phyloP scores from a whole-genome alignment of 2,113 vertebrate genomes.

The Podarcis raffonei region DNA sequence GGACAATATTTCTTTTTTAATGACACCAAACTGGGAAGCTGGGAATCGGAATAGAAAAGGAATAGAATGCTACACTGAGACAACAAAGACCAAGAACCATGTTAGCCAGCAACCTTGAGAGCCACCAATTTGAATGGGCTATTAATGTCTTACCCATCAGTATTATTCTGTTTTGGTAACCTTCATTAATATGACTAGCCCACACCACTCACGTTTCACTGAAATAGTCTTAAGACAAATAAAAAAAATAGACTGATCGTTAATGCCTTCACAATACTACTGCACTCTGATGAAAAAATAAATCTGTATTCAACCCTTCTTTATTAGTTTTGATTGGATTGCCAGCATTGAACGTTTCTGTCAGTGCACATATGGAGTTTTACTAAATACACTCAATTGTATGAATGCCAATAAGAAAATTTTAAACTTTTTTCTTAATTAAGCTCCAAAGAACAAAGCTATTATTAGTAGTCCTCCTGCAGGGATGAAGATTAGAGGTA shows the following conservation, averaged over 20 bases:
- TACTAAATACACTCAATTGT: slow-evolving; percentile 50
- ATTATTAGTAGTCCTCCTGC: slow-evolving; percentile 42
- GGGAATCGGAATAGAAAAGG: neutral
- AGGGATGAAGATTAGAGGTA: slow-evolving; percentile 53
- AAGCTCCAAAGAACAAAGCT: slow-evolving; percentile 51
- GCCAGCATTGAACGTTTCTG: slow-evolving; percentile 17
- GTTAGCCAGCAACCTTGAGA: neutral
- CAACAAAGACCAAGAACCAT: neutral
- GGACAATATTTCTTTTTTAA: too few species aligned
- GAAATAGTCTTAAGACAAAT: slow-evolving; percentile 24
- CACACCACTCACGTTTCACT: slow-evolving; percentile 1
- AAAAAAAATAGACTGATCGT: neutral
- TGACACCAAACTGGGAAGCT: too few species aligned
- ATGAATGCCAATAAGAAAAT: slow-evolving; percentile 49
- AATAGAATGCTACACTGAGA: neutral
- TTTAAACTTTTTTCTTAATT: slow-evolving; percentile 59
- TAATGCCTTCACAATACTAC: slow-evolving; percentile 11
- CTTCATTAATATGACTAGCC: slow-evolving; percentile 21
- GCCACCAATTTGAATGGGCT: accelerated
- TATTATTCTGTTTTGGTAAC: neutral
- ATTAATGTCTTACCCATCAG: neutral
- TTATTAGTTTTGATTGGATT: slow-evolving; percentile 29
- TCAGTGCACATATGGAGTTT: slow-evolving; percentile 43
- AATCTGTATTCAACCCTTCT: slow-evolving; percentile 23
- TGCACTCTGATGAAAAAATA: slow-evolving; percentile 27